A percentile compares a stretch with the other conserved stretches of the same genome.
Conservation (phyloP, 2,888 invertebrate genomes). For the Pristionchus japonicus region DNA sequence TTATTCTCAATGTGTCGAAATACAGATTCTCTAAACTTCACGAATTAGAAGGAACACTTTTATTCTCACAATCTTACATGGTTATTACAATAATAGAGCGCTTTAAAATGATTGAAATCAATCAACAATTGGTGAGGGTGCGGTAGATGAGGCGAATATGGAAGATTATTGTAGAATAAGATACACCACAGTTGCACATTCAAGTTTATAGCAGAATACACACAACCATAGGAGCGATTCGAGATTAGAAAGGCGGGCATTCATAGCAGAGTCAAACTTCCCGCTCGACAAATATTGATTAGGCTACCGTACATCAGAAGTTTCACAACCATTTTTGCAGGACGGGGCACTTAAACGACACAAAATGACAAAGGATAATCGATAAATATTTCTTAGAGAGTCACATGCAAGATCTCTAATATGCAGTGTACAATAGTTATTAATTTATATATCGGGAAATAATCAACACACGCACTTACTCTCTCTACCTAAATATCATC, state of each 20-base stretch:
- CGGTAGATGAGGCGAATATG: conserved; percentile 1
- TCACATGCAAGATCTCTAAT: conserved; percentile 35
- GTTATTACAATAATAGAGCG: not conserved
- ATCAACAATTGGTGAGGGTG: not conserved
- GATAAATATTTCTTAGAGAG: conserved; percentile 24
- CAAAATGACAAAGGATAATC: conserved; percentile 27
- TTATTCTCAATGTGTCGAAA: too few species aligned
- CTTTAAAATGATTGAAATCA: not conserved
- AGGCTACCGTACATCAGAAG: conserved; percentile 24
- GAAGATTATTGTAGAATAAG: not conserved
- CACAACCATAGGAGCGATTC: conserved; percentile 23
- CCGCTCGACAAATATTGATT: conserved; percentile 8
- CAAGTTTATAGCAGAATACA: conserved; percentile 23
- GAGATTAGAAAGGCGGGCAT: not conserved
- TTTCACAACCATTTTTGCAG: conserved; percentile 1
- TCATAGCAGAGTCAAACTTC: not conserved
- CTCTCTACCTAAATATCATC: conserved; percentile 6
- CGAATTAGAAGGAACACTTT: not conserved
- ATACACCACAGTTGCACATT: not conserved
- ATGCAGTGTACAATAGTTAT: conserved; percentile 18
- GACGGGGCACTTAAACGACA: not conserved
- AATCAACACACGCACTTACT: conserved; percentile 20
- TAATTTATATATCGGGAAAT: conserved; percentile 15
- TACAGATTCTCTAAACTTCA: not conserved
- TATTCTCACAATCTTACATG: not conserved